Evolutionary conservation across 2,888 invertebrate species (phyloP), one percentile per base, ranked within the genome.

Genomic region (Prostheceraeus crozeri): DNA sequence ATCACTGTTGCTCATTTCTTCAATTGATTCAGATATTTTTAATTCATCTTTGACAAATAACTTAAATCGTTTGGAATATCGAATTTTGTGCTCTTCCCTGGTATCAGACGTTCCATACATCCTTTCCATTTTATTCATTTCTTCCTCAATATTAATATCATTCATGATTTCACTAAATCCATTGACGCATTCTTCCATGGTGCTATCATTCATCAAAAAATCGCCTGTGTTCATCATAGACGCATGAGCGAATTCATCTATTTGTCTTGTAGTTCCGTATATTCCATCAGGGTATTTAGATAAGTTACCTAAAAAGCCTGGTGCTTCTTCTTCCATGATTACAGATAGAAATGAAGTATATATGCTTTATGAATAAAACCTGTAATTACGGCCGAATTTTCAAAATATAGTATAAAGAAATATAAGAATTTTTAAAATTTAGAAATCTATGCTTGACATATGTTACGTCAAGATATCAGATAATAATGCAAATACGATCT

Each of bases 361-460:
- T n/a, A 33, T 33, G 10, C 10, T 8, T 8, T 10, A 10, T 33
- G n/a, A 16, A 40, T 40, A 16, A 4, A 40, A 14, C 19, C 19
- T 40, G 40, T 40, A 40, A 40, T 40, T 40, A 40, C 40, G 40
- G 40, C 40, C 40, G n/a, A 40, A 40, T 40, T 40, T 40, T 8
- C 19, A 19, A 40, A 40, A 16, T 40, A 16, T 40, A 11, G 10
- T 10, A 33, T 33, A 33, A 11, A n/a, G 33, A 33, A 11, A 33
- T 33, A 11, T 33, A 11, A 11, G 33, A 10, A 33, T 33, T 33
- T 33, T 33, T 11, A 33, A 33, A n/a, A n/a, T n/a, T n/a, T n/a
- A n/a, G n/a, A n/a, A n/a, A n/a, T n/a, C n/a, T n/a, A n/a, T n/a
- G n/a, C n/a, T n/a, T n/a, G n/a, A n/a, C n/a, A n/a, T n/a, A n/a